Percentiles rank a stretch among this genome's conserved stretches.
These are phyloP conservation scores for Gila orcuttii DNA, from an alignment of 2,113 vertebrate genomes.

Conservation along the genomic window DNA sequence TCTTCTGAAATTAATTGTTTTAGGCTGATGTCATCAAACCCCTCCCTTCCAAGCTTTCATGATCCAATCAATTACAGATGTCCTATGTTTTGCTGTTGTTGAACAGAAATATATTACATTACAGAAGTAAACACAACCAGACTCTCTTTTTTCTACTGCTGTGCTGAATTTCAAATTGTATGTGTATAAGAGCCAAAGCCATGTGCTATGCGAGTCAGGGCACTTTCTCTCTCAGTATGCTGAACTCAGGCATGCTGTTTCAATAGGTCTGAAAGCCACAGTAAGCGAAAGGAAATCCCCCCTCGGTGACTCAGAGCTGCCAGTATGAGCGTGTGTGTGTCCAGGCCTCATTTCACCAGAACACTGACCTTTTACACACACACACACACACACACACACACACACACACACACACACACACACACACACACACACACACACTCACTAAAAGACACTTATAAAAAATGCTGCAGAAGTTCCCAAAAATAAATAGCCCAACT, in stretches of 20 bases:
- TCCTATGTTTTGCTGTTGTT: neutral
- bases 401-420: no score
- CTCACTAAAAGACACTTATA: neutral
- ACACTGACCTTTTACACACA: constrained; percentile 31
- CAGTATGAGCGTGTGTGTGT: constrained; percentile 17
- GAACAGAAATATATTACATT: neutral
- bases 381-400: neutral
- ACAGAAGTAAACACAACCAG: neutral
- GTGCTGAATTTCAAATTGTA: neutral
- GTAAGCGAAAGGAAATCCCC: constrained; percentile 60
- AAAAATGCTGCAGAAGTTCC: constrained; percentile 28
- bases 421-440: constrained; percentile 25
- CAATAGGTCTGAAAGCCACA: constrained; percentile 51
- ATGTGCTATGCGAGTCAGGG: neutral
- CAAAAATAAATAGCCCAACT: constrained; percentile 19
- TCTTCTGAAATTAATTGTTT: no score
- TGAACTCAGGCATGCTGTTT: constrained; percentile 50
- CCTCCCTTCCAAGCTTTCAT: neutral
- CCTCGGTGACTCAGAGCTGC: constrained; percentile 55
- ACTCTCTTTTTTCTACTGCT: neutral
- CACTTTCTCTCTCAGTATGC: constrained; percentile 3
- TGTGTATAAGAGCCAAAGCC: neutral
- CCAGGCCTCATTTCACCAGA: constrained; percentile 43
- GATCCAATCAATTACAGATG: neutral
- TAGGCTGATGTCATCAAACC: no score